phyloP scores from a whole-genome alignment of 2,888 invertebrate species.

The Petrophora chlorosata region DNA sequence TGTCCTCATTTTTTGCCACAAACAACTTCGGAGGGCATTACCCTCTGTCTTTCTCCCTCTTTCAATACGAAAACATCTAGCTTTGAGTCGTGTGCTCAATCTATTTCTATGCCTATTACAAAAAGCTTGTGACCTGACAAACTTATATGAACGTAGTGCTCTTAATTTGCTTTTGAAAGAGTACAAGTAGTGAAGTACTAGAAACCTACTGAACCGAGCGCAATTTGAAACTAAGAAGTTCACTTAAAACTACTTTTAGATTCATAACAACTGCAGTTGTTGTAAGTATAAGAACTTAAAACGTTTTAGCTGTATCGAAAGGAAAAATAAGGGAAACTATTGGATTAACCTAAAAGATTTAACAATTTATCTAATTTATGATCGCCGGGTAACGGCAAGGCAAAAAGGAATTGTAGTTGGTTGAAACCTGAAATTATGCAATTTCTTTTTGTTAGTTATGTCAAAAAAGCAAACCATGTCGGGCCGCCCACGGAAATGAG shows the following conservation, averaged over 20 bases:
- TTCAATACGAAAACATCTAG: constrained; percentile 69
- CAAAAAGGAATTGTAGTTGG: constrained; percentile 31
- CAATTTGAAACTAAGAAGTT: constrained; percentile 20
- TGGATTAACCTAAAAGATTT: neutral
- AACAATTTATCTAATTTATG: constrained; percentile 12
- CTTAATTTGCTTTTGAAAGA: constrained; percentile 23
- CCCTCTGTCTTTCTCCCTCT: constrained; percentile 68
- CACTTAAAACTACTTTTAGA: neutral
- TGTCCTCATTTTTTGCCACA: constrained; percentile 82
- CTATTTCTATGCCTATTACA: constrained; percentile 26
- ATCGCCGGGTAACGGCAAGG: constrained; percentile 13
- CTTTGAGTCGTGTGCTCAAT: constrained; percentile 44
- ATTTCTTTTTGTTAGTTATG: constrained; percentile 54
- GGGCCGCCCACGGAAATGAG: constrained; percentile 59
- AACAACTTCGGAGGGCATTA: constrained; percentile 81
- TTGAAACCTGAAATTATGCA: constrained; percentile 52
- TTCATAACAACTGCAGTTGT: neutral
- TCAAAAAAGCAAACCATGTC: constrained; percentile 59
- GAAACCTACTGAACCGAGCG: constrained; percentile 14
- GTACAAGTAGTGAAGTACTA: constrained; percentile 16
- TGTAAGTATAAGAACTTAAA: too few relatives aligned
- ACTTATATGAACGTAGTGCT: constrained; percentile 14
- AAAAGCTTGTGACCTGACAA: constrained; percentile 23
- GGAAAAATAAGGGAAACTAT: neutral
- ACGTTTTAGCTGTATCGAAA: too few relatives aligned